Evolutionary conservation across 2,113 vertebrate species (phyloP).

Genomic region (Pan troglodytes): NHGRI_mPanTro3-v2.1_pri NC_072404.2:92266501-92267000

Average conservation of each 20-base stretch:
- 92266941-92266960: constrained; percentile 65
- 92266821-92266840: neutral
- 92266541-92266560: neutral
- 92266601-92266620: neutral
- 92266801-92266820: neutral
- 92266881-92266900: constrained; percentile 36
- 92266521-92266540: constrained; percentile 1
- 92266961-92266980: constrained; percentile 61
- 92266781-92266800: constrained; percentile 29
- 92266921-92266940: constrained; percentile 47
- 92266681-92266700: neutral
- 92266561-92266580: neutral
- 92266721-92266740: neutral
- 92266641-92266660: neutral
- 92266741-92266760: neutral
- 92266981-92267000: constrained; percentile 73
- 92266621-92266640: constrained; percentile 8
- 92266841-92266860: constrained; percentile 16
- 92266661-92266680: constrained; percentile 31
- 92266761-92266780: constrained; percentile 15
- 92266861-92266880: neutral
- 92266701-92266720: neutral
- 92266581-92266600: neutral
- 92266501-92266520: neutral
- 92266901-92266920: constrained; percentile 31